Conservation (phyloP, 1,140 invertebrate species). For the Pogonomyrmex californicus region DNA sequence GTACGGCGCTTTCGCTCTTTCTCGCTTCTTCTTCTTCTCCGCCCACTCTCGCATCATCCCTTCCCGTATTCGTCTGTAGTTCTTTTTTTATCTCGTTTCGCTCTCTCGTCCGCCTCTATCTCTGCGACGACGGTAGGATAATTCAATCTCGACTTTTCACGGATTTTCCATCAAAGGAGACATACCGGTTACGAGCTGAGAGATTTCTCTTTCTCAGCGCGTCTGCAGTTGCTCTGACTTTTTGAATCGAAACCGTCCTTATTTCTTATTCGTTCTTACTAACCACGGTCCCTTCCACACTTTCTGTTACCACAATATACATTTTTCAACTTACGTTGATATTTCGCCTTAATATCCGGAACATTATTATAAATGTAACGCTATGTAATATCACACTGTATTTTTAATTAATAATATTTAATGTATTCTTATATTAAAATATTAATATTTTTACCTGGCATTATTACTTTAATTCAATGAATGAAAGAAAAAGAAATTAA, state of each 20-base stretch:
- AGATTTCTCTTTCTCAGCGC: slow-evolving; percentile 70
- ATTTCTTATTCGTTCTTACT: slow-evolving; percentile 57
- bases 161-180: slow-evolving; percentile 77
- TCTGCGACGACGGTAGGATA: slow-evolving; percentile 70
- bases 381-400: neutral
- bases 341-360: slow-evolving; percentile 32
- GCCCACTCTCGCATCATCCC: slow-evolving; percentile 33
- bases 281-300: neutral
- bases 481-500: neutral
- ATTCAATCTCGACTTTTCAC: slow-evolving; percentile 78
- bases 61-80: slow-evolving; percentile 8
- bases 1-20: slow-evolving; percentile 54
- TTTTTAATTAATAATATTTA: neutral
- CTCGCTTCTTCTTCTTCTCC: slow-evolving; percentile 37
- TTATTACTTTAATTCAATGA: neutral
- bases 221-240: slow-evolving; percentile 41
- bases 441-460: neutral
- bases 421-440: neutral
- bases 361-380: slow-evolving; percentile 5
- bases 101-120: slow-evolving; percentile 44
- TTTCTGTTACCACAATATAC: slow-evolving; percentile 27
- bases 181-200: slow-evolving; percentile 69
- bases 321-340: slow-evolving; percentile 31
- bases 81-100: slow-evolving; percentile 48
- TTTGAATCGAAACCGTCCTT: slow-evolving; percentile 59